These are phyloP conservation scores for Pluvialis apricaria DNA, from an alignment of 2,113 vertebrate genomes.

Conservation along the genomic window DNA sequence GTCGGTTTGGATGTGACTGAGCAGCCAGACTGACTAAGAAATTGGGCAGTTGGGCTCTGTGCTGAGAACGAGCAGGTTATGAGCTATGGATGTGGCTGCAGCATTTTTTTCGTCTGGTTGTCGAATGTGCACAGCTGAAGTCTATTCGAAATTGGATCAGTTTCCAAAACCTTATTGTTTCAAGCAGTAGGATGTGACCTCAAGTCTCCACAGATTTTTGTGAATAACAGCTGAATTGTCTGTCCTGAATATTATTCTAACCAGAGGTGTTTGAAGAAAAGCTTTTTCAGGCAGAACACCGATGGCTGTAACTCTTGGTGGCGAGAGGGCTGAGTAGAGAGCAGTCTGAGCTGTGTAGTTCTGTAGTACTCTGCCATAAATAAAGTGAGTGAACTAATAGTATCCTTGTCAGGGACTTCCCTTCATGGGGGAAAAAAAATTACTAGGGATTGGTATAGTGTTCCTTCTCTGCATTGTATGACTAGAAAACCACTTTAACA, in stretches of 20 bases:
- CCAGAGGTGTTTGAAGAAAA: neutral
- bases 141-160: neutral
- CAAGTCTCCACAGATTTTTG: neutral
- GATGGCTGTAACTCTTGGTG: neutral
- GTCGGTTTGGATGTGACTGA: neutral
- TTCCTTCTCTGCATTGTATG: neutral
- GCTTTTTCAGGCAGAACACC: neutral
- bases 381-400: neutral
- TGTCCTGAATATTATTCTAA: neutral
- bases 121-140: neutral
- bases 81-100: neutral
- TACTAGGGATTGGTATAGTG: neutral
- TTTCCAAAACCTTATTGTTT: neutral
- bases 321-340: neutral
- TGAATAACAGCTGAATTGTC: neutral
- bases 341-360: neutral
- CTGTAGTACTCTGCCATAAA: neutral
- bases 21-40: neutral
- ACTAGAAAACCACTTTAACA: neutral
- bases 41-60: neutral
- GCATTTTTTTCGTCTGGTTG: neutral
- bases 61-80: neutral
- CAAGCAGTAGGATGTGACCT: neutral
- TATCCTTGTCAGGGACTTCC: neutral
- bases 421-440: neutral